Percentiles rank a stretch among this genome's conserved stretches.
Evolutionary conservation across 2,797 vertebrate genomes (phyloP).

Genomic region (Argentina silus): DNA sequence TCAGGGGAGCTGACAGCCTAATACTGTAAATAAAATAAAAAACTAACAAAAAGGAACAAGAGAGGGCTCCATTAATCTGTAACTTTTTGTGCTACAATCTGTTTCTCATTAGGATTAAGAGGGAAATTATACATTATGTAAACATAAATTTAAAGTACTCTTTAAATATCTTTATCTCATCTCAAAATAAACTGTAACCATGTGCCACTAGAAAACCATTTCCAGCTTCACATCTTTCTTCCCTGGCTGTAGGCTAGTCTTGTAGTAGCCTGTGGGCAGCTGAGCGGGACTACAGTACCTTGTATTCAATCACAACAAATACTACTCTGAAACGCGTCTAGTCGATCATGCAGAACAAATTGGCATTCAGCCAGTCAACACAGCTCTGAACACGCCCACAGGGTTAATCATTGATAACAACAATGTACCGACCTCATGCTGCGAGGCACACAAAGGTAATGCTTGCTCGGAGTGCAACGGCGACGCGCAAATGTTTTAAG

Average conservation of each 20-base stretch:
- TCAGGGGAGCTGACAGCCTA: background rate
- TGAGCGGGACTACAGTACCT: background rate
- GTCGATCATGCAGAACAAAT: background rate
- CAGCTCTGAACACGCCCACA: constrained; percentile 36
- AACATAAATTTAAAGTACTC: too few species aligned
- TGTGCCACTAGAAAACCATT: too few species aligned
- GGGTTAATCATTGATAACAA: constrained; percentile 58
- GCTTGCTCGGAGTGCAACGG: too few species aligned
- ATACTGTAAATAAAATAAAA: background rate
- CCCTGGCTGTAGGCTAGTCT: too few species aligned
- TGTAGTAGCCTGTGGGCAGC: background rate
- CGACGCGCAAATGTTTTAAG: background rate
- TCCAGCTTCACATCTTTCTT: too few species aligned
- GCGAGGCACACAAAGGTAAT: constrained; percentile 30
- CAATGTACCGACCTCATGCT: constrained; percentile 23
- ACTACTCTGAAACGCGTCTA: background rate
- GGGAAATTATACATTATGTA: too few species aligned
- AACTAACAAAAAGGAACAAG: too few species aligned
- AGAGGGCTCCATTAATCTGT: too few species aligned
- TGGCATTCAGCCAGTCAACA: background rate
- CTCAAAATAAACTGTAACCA: too few species aligned
- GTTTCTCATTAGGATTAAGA: too few species aligned
- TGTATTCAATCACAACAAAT: background rate
- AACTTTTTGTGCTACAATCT: too few species aligned
- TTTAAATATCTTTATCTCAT: too few species aligned